Evolutionary conservation across 2,797 vertebrate genomes (phyloP).

Genomic region (Characodon lateralis): DNA sequence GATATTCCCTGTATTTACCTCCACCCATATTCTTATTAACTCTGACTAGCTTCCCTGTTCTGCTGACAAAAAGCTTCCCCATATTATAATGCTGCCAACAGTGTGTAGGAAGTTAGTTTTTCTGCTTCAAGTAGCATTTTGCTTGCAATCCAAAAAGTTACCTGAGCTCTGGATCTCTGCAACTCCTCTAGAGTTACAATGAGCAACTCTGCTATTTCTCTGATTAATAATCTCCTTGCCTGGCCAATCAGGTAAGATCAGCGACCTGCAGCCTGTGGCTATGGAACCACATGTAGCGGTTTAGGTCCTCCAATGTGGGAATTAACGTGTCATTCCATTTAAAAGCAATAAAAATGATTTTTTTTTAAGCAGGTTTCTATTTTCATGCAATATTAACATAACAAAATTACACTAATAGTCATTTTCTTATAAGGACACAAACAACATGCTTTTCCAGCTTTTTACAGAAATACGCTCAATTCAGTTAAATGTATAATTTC

Average conservation of each 20-base stretch:
- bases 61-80: background rate
- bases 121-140: background rate
- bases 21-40: background rate
- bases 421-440: background rate
- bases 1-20: too few species aligned
- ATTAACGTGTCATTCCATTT: background rate
- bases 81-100: background rate
- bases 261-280: too few species aligned
- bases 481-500: background rate
- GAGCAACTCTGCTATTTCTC: background rate
- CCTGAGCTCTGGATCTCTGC: background rate
- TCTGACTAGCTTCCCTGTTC: background rate
- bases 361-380: background rate
- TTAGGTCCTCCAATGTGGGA: background rate
- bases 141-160: background rate
- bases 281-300: too few species aligned
- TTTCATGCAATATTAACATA: too few species aligned
- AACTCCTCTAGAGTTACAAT: background rate
- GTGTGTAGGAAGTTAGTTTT: background rate
- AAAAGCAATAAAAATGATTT: background rate
- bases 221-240: background rate
- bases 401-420: background rate
- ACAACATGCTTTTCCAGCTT: background rate
- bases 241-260: background rate
- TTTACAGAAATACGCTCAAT: background rate